Base-by-base conservation (phyloP, 2,797 vertebrate genomes). In the Manis javanica region DNA sequence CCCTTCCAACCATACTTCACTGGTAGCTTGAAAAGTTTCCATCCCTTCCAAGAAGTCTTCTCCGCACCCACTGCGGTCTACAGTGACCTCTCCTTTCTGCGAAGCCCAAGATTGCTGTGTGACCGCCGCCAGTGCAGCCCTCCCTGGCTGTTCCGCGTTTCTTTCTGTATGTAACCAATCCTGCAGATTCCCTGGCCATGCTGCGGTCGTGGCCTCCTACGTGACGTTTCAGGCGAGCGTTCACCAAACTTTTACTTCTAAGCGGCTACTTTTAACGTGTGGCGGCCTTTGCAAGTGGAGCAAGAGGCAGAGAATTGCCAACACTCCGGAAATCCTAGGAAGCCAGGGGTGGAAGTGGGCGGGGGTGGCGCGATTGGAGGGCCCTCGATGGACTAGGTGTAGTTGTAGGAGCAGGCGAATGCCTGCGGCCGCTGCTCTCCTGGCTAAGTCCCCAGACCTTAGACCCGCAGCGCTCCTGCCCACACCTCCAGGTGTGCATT, bases 401-500 rank as follows among this genome's bases (percentile, higher is more conserved):
- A 26, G 53, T 3, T 31, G 1, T 0, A 37, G 82, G 72, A 71
- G 79, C 75, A 13, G 59, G 59, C 42, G 15, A 53, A 53, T 69
- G 37, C 49, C 46, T 1, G 24, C 2, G 61, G 84, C 87, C 46
- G 92, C 72, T 79, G 14, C 78, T n/a, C 53, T 61, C 31, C 11
- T 0, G 61, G 78, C 34, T 39, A 8, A 0, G 3, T 66, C 69
- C 63, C 51, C 31, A 14, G 88, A 90, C 87, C 72, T 21, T 0
- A 1, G 42, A 21, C 81, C 59, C 0, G 31, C 29, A 42, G 87
- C 2, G 66, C 31, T 2, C 78, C 96, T 51, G 78, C 97, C 94
- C 91, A 97, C 96, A 39, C 69, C 79, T 95, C 89, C 96, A 98
- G 97, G 97, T 98, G 97, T 79, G 71, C 77, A 26, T 85, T 93